Base-by-base conservation (phyloP, 2,888 invertebrate species). In the Odontomyia ornata region DNA sequence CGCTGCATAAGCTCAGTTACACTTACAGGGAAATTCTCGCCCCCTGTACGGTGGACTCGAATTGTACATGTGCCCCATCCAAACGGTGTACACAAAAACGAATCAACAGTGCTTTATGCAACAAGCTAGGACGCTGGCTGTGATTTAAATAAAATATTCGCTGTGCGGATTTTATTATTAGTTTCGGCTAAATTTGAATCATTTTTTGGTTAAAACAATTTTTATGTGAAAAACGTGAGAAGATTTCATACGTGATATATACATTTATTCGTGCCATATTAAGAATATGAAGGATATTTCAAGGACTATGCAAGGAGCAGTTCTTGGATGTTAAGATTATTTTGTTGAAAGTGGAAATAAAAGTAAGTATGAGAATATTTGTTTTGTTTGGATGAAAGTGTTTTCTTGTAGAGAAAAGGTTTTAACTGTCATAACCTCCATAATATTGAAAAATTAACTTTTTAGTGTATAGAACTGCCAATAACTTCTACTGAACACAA, bases 1-100 rank as follows among this genome's bases (percentile, higher is more conserved):
- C 30, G 30, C 64, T 23, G n/a, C 64, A 28, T 30, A 60, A 60
- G 57, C 57, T 60, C 23, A 25, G 25, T 23, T 23, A 60, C 57
- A 60, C 11, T 60, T 25, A 60, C 18, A 5, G 57, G 23, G 25
- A 25, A 25, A 60, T 13, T 15, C n/a, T 18, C 21, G 25, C 57
- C 57, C 25, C 57, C 57, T 52, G 52, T 36, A 3, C 36, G 36
- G 36, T 36, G 36, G 36, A 36, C 4, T 56, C 11, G 56, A 56
- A 56, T 56, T n/a, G 5, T 56, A 56, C n/a, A 9, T 43, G 43
- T 56, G 9, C 18, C 11, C n/a, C n/a, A n/a, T 60, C 23, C 18
- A 60, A 25, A 60, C 57, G 23, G 57, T n/a, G 25, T 60, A 18
- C 23, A 11, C 18, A 60, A 23, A 60, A 21, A 5, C 13, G 23